Conservation (phyloP, 2,888 invertebrate species). For the Prionchulus punctatus region DNA sequence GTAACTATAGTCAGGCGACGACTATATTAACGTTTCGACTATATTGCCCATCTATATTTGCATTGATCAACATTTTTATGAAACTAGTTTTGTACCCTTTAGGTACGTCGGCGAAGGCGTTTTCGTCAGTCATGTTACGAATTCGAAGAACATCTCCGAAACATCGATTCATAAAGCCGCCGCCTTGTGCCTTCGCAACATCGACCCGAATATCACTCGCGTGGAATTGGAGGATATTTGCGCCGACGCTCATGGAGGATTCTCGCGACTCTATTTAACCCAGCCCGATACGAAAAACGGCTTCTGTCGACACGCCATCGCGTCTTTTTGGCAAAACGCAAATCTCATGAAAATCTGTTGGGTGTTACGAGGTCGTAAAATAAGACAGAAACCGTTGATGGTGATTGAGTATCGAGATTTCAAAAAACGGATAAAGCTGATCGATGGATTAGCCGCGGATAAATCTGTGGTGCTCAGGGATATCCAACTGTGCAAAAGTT, state of each 20-base stretch:
- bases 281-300: not conserved
- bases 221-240: conserved; percentile 11
- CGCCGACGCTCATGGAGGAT: conserved; percentile 12
- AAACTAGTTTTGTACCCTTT: not conserved
- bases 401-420: conserved; percentile 12
- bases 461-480: conserved; percentile 14
- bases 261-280: conserved; percentile 7
- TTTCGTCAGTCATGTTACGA: not conserved
- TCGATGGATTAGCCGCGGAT: conserved; percentile 13
- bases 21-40: no score
- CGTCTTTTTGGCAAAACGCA: conserved; percentile 12
- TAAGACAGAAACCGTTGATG: not conserved
- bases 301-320: conserved; percentile 10
- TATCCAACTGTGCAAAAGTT: conserved; percentile 13
- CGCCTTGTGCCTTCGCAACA: conserved; percentile 9
- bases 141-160: not conserved
- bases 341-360: conserved; percentile 11
- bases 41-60: no score
- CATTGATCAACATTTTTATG: no score
- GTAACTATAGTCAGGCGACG: no score
- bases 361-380: not conserved
- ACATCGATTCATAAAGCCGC: not conserved
- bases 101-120: conserved; percentile 4
- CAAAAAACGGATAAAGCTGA: conserved; percentile 3
- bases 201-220: conserved; percentile 10